Base-by-base conservation (phyloP, 2,888 invertebrate species). In the Eupsilia transversa region DNA sequence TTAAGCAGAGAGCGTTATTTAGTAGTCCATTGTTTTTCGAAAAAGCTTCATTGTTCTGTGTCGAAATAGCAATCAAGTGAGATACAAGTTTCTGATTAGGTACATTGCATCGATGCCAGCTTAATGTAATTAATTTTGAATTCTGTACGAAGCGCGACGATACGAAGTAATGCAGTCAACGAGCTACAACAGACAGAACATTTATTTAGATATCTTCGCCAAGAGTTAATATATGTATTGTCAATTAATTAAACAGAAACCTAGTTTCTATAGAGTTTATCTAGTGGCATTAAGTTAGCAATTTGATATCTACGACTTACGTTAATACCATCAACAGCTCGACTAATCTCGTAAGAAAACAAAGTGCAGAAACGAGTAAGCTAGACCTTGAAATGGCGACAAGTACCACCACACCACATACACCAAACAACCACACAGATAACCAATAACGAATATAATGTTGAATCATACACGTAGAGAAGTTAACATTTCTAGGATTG, bases 1-100 rank as follows among this genome's bases (percentile, higher is more conserved):
- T 81, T 89, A 86, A 92, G 92, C 92, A 91, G 90, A 89, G 87
- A 88, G 71, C 86, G 87, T 88, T 91, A 91, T 91, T 88, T 89
- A 90, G 86, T 88, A 74, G 84, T 74, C 92, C 86, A 94, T 94
- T 94, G 94, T 94, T 92, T 92, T 87, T 82, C 69, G 80, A 87
- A 89, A 88, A 89, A 89, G 87, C 84, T 87, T 89, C 87, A 91
- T 92, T 91, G 89, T 89, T 90, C 83, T 83, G 76, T 86, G 86
- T 88, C 85, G 86, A 85, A 87, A 82, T 83, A 78, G 83, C 80
- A 82, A 90, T 86, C 78, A 83, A 83, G 30, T 60, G 67, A 83
- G 76, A 82, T 78, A 74, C 35, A 77, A 74, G 73, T 66, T 75
- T 74, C 73, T 59, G 79, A 86, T 84, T 68, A n/a, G n/a, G n/a